Evolutionary conservation across 2,888 invertebrate species (phyloP), one percentile per base, ranked within the genome.

Genomic region (Argyresthia goedartella): DNA sequence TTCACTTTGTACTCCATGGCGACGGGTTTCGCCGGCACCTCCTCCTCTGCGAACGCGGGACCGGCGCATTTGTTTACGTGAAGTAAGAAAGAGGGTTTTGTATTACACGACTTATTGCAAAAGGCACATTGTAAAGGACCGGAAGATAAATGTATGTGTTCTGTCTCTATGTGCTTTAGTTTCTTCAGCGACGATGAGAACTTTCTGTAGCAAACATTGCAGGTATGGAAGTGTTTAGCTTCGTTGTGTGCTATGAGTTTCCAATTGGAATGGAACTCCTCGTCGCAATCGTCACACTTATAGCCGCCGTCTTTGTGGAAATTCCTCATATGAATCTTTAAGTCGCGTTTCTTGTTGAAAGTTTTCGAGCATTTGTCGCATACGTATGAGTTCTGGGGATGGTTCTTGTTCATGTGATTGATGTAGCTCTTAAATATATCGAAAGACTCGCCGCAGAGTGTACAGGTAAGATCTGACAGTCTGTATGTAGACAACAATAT

Each of bases 181-280:
- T 75, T 66, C 54, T 71, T 69, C 6, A 59, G 61, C 8, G 69
- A 60, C 0, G 75, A 69, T 0, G 73, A 57, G 56, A 81, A 82
- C 0, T 66, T 65, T 56, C 66, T 60, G 8, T 76, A 76, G 53
- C 81, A 82, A 9, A 82, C 58, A 51, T 77, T 81, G 55, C 82
- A 82, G 4, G 65, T 64, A 0, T 77, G 78, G 0, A 66, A 52
- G 51, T 82, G 82, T 0, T 66, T 64, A 39, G 67, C 69, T 9
- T 59, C 56, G 54, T 70, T 77, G 50, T 84, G 82, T 16, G 60
- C 66, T 11, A 70, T 63, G 4, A 79, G 59, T 0, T 65, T 63
- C 0, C 62, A 55, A 33, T 71, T 61, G 0, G 71, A 61, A 0
- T 58, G 50, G 46, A 80, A 81, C 1, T 45, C 64, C 15, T 62